Base-by-base conservation (phyloP, 2,888 invertebrate genomes). In the Scrobipalpa costella region DNA sequence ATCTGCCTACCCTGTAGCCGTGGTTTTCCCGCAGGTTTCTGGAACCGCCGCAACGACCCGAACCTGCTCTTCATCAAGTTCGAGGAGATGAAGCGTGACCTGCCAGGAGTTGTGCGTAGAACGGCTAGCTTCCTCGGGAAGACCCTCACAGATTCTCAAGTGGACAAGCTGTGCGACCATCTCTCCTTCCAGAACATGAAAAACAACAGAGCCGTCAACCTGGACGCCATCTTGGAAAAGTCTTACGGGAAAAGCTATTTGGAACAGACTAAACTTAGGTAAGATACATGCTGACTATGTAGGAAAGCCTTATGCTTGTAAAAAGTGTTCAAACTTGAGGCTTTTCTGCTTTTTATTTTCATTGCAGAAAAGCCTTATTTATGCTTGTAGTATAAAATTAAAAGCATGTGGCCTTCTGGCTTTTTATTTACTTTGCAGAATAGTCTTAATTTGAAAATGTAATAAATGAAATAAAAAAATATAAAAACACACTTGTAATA, bases 101-200 rank as follows among this genome's bases (percentile, higher is more conserved):
- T 96, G 19, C 89, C 93, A 0, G 91, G 91, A 0, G 93, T 94
- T 0, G 93, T 98, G 8, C 84, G 92, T 34, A 93, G 93, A 76
- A 95, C 97, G 21, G 96, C 96, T 0, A 76, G 88, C 2, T 97
- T 97, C 79, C 85, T 97, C 17, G 93, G 93, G 7, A 95, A 95
- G 77, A 79, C 84, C 9, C 81, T 96, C 15, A 93, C 93, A 0
- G 94, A 95, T 0, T 93, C 93, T 6, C 93, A 97, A 73, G 87
- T 97, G 1, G 85, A 92, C 3, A 86, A 88, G n/a, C 92, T 97
- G 0, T 93, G 93, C 66, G 93, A 95, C 2, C 95, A 97, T 76
- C 92, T 97, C 19, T 94, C 95, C 57, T 98, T 98, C 80, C 92
- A 94, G 61, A 95, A 93, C 71, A 98, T 98, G 97, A 95, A 95